These are phyloP conservation scores for Astropecten irregularis DNA, from an alignment of 53 echinoderm and acorn worm genomes.

Conservation along the genomic window DNA sequence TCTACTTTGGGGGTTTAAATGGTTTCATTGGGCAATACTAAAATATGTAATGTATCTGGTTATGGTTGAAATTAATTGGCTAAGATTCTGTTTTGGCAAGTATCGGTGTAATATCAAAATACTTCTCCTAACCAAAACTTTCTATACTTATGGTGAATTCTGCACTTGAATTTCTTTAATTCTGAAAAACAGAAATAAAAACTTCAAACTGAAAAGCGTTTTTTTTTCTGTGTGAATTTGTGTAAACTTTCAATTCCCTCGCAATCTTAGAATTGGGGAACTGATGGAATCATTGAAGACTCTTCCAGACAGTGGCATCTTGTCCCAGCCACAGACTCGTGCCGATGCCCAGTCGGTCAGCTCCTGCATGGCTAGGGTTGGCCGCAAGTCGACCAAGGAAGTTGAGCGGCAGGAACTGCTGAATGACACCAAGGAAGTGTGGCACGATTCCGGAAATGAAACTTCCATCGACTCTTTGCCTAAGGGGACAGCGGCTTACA, in stretches of 20 bases:
- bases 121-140: not conserved
- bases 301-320: not conserved
- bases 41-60: too few relatives aligned
- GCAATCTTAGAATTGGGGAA: not conserved
- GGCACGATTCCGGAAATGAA: not conserved
- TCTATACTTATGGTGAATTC: not conserved
- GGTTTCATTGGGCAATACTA: too few relatives aligned
- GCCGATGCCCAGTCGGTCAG: not conserved
- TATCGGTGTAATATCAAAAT: not conserved
- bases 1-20: too few relatives aligned
- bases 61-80: too few relatives aligned
- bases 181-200: not conserved
- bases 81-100: not conserved
- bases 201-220: not conserved
- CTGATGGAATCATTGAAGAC: not conserved
- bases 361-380: not conserved
- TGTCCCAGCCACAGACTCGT: too few relatives aligned
- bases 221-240: not conserved
- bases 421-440: not conserved
- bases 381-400: not conserved
- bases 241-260: not conserved
- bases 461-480: not conserved
- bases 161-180: not conserved
- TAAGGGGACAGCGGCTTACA: not conserved
- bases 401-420: not conserved